phyloP scores from a whole-genome alignment of 2,113 vertebrate species.

The Lucifuga dentata region DNA sequence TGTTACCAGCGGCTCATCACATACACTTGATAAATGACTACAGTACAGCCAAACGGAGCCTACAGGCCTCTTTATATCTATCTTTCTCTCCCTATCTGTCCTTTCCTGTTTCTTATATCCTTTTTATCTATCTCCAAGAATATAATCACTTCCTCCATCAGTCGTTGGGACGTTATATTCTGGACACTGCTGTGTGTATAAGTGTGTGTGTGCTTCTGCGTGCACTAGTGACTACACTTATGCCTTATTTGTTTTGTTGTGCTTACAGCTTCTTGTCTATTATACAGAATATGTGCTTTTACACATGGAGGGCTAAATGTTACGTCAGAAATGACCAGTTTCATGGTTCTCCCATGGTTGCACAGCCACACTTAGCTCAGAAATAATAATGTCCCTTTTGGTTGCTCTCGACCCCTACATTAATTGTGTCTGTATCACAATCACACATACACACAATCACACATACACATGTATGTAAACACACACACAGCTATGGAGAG shows the following conservation, averaged over 20 bases:
- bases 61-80: slow-evolving; percentile 51
- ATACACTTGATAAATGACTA: slow-evolving; percentile 65
- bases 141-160: slow-evolving; percentile 34
- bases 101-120: slow-evolving; percentile 57
- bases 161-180: slow-evolving; percentile 19
- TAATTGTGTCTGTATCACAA: slow-evolving; percentile 8
- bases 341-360: slow-evolving; percentile 37
- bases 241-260: neutral
- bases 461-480: slow-evolving; percentile 3
- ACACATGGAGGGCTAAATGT: slow-evolving; percentile 41
- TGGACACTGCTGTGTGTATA: neutral
- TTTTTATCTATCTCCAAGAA: slow-evolving; percentile 63
- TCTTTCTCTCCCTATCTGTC: slow-evolving; percentile 52
- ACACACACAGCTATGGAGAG: slow-evolving; percentile 22
- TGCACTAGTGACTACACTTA: slow-evolving; percentile 7
- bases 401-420: slow-evolving; percentile 3
- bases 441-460: neutral
- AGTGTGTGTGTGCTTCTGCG: slow-evolving; percentile 2
- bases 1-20: slow-evolving; percentile 55
- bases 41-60: slow-evolving; percentile 48
- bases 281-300: slow-evolving; percentile 21
- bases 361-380: slow-evolving; percentile 56
- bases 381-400: slow-evolving; percentile 32
- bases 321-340: slow-evolving; percentile 39
- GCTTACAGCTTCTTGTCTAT: slow-evolving; percentile 9